Evolutionary conservation across 2,797 vertebrate genomes (phyloP).

Genomic region (Sarcoramphus papa): DNA sequence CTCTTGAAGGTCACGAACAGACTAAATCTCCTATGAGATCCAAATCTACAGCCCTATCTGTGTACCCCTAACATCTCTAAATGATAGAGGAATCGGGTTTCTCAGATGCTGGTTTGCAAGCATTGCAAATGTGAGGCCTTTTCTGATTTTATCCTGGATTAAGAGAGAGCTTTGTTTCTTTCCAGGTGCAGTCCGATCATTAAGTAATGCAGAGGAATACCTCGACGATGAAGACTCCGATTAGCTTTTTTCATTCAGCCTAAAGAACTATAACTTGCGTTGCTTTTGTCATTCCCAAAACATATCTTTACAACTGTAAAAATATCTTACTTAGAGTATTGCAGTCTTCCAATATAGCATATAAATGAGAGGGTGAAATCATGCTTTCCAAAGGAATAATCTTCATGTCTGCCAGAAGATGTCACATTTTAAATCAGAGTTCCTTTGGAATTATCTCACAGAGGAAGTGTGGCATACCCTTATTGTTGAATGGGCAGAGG

Average conservation of each 20-base stretch:
- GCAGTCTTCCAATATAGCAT: not conserved
- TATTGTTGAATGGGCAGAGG: not conserved
- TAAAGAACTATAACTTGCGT: slow-evolving; percentile 38
- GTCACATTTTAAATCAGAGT: not conserved
- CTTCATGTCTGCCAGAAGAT: not conserved
- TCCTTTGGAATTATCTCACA: slow-evolving; percentile 8
- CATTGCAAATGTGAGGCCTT: not conserved
- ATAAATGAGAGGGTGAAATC: not conserved
- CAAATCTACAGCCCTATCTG: not conserved
- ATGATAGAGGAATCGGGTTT: not conserved
- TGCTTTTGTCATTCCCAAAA: slow-evolving; percentile 60
- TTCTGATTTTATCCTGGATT: not conserved
- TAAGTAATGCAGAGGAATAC: slow-evolving; percentile 96
- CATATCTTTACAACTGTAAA: slow-evolving; percentile 41
- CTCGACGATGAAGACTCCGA: slow-evolving; percentile 96
- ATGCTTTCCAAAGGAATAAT: not conserved
- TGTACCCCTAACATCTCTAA: not conserved
- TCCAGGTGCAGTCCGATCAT: slow-evolving; percentile 80
- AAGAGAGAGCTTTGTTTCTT: slow-evolving; percentile 16
- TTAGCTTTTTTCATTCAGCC: slow-evolving; percentile 67
- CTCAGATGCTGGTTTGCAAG: not conserved
- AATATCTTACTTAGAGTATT: not conserved
- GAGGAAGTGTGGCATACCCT: not conserved
- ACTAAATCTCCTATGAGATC: not conserved
- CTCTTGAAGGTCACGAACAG: not conserved